Evolutionary conservation across 1,140 invertebrate species (phyloP), one percentile per base, ranked within the genome.

Genomic region (Arctopsyche grandis): DNA sequence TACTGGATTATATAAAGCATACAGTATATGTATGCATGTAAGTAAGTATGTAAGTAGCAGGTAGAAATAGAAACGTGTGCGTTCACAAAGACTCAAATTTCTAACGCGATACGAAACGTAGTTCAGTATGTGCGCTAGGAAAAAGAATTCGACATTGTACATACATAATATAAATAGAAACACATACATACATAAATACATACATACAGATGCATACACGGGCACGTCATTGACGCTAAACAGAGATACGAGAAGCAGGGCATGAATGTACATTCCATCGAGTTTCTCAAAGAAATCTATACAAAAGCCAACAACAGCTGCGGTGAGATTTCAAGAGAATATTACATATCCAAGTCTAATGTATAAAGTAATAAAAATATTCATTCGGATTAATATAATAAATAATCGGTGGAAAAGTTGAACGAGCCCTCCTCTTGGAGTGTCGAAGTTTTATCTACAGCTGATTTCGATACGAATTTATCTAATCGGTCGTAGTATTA

Each of bases 241-340:
- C 63, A 66, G 63, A 66, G 63, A 66, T 66, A 66, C 63, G 63
- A 66, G 63, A 66, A 66, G 63, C 63, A 66, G 63, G 63, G 63
- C 63, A 66, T 66, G 63, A 66, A 66, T 66, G 63, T 66, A 66
- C 63, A 66, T 66, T 66, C 63, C 63, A 26, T 66, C 63, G 63
- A 66, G 63, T 66, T 66, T 66, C 63, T 66, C 63, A 66, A 66
- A 66, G 63, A 66, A 66, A 66, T 66, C 63, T 66, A 26, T 24
- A 66, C 63, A 66, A 24, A 66, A 66, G 24, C 58, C 21, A 26
- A 66, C 58, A 63, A 63, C 63, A 66, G 63, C 63, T 66, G 63
- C 63, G 63, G 63, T 66, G 63, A 66, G 63, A 66, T 66, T 66
- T 66, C 63, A 22, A 66, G 21, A 66, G 26, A 52, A 52, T 52